Evolutionary conservation across 2,888 invertebrate species (phyloP).

Genomic region (Acanthosepion esculentum): DNA sequence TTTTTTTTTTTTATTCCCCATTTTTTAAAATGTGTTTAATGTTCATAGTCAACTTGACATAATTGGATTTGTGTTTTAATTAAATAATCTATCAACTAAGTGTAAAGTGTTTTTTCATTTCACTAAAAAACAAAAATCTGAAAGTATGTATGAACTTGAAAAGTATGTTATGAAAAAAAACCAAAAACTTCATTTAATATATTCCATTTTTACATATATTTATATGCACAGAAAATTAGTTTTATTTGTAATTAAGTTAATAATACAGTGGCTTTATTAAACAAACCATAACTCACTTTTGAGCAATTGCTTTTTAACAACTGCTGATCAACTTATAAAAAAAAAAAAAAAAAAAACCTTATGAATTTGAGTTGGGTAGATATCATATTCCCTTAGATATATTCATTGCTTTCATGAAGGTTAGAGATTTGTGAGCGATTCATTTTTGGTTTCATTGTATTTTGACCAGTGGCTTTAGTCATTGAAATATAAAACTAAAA

Average conservation of each 20-base stretch:
- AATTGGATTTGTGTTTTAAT: conserved; percentile 33
- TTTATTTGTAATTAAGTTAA: too few species aligned
- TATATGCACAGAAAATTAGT: not conserved
- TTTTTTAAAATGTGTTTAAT: conserved; percentile 5
- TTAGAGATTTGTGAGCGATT: too few species aligned
- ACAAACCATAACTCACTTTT: not conserved
- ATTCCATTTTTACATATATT: not conserved
- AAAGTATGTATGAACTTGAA: conserved; percentile 33
- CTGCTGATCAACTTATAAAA: not conserved
- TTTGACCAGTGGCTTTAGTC: too few species aligned
- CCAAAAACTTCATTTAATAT: not conserved
- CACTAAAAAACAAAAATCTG: not conserved
- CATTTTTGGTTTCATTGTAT: too few species aligned
- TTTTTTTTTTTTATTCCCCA: not conserved
- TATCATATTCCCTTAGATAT: not conserved
- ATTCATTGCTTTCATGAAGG: too few species aligned
- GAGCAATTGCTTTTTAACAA: too few species aligned
- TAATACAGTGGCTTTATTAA: too few species aligned
- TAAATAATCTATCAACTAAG: conserved; percentile 33
- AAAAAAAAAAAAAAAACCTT: too few species aligned
- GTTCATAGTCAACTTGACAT: not conserved
- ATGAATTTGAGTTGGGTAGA: too few species aligned
- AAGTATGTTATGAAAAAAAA: not conserved
- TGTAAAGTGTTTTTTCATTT: not conserved
- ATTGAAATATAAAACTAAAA: too few species aligned